Evolutionary conservation across 2,888 invertebrate genomes (phyloP), one percentile per base, ranked within the genome.

Genomic region (Clusia tigrina): DNA sequence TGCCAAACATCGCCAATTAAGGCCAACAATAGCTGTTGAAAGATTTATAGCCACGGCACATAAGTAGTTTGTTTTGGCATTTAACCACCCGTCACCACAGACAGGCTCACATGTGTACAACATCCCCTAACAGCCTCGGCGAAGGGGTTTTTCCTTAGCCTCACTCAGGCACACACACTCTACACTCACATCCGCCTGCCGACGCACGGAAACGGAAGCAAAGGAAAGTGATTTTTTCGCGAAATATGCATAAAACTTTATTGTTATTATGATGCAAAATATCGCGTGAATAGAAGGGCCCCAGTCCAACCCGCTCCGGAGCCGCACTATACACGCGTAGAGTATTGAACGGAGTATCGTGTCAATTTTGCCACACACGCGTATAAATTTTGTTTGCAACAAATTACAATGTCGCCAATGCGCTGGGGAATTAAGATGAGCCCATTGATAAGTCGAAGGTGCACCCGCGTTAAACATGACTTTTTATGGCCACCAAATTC

Each of bases 191-290:
- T 62, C 65, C 38, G 60, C 48, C 54, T 60, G 42, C 18, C 58
- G 38, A 23, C 65, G 37, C n/a, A 54, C 65, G 69, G 71, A 73
- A 73, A 60, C 73, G 72, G 69, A 79, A 70, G 69, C 65, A 61
- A 53, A 66, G 68, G 64, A 67, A 67, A 62, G 59, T 63, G 60
- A 62, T 54, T 59, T 56, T 62, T 65, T 62, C 68, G 65, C 69
- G 63, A 68, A 69, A 68, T 72, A 61, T 57, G 66, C 72, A 77
- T 76, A 75, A 80, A 75, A 80, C 62, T 78, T 78, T 74, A 78
- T 72, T 74, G 69, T 76, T 79, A 74, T 74, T 74, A 66, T 71
- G 66, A 70, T 71, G 71, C 62, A 60, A 67, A 74, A 66, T 61
- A 66, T 22, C 25, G 60, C 63, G 62, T 64, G 37, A 60, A 73